Conservation (phyloP, 2,888 invertebrate genomes). For the Stomorhina lunata region DNA sequence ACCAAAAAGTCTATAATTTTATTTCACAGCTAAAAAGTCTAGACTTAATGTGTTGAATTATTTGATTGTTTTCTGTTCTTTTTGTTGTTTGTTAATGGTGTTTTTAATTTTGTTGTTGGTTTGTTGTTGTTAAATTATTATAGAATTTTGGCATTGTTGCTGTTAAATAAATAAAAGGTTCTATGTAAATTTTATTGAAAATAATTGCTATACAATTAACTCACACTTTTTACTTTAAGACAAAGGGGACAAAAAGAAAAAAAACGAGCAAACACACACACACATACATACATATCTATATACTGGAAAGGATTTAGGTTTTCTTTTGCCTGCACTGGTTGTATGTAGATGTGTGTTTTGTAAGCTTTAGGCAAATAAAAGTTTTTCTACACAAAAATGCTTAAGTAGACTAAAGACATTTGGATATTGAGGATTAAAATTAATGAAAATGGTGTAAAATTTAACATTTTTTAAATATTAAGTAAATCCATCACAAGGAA, state of each 20-base stretch:
- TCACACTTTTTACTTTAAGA: constrained; percentile 37
- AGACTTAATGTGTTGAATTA: constrained; percentile 49
- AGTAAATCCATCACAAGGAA: no score
- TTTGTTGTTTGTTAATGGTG: not conserved
- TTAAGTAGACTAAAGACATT: not conserved
- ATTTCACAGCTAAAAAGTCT: constrained; percentile 34
- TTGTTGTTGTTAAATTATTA: not conserved
- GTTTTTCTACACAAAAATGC: not conserved
- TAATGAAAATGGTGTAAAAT: not conserved
- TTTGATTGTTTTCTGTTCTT: constrained; percentile 36
- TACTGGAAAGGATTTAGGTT: not conserved
- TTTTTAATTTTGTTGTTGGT: not conserved
- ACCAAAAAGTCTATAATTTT: not conserved
- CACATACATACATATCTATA: not conserved
- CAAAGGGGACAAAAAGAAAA: not conserved
- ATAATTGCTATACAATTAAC: constrained; percentile 63
- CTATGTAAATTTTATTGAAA: constrained; percentile 61
- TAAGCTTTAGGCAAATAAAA: not conserved
- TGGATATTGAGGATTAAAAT: not conserved
- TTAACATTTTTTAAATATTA: no score
- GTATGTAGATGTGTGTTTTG: no score
- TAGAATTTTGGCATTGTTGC: not conserved
- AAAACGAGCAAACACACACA: not conserved
- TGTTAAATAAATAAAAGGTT: constrained; percentile 30
- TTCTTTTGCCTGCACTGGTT: no score